Base-by-base conservation (phyloP, 2,888 invertebrate species). In the Belgica antarctica region DNA sequence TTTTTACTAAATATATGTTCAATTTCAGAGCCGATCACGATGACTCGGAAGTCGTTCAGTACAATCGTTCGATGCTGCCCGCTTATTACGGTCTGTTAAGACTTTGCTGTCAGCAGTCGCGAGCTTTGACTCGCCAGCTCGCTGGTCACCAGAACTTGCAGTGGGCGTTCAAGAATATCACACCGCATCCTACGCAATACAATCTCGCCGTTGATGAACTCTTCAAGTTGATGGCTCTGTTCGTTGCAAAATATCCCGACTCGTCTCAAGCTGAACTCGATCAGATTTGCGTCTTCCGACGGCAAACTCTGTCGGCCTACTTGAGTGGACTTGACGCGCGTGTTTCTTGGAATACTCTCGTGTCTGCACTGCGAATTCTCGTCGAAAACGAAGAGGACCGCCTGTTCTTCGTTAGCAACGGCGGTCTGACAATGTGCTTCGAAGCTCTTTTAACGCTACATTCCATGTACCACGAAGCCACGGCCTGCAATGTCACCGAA, bases 131-230 rank as follows among this genome's bases (percentile, higher is more conserved):
- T 3, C 85, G 94, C 69, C 88, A 91, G 76, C 83, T 96, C 70
- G 92, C 94, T 0, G 89, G 89, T 74, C 96, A 96, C 81, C 95
- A 96, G 81, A 96, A 96, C 82, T 86, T 96, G 52, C 93, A 94
- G 77, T 96, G 96, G 96, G 96, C 96, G 25, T 96, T 96, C 80
- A 90, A 95, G 76, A 96, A 96, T 80, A 95, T 96, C 73, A 93
- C 94, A 31, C 94, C 95, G n/a, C 94, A 94, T 81, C 93, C 94
- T 4, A 93, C 93, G 22, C 90, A 96, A 75, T 96, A 96, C 82
- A 89, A 92, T 17, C 73, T 87, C 83, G 95, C 95, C 17, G 94
- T 95, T 1, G 95, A 95, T 74, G 96, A 96, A 78, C 79, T 96
- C 72, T 91, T 95, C 75, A 91, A 94, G 82, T 80, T 96, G 75